These are phyloP conservation scores for Crotalus viridis DNA, from an alignment of 2,113 vertebrate genomes.

Conservation along the genomic window DNA sequence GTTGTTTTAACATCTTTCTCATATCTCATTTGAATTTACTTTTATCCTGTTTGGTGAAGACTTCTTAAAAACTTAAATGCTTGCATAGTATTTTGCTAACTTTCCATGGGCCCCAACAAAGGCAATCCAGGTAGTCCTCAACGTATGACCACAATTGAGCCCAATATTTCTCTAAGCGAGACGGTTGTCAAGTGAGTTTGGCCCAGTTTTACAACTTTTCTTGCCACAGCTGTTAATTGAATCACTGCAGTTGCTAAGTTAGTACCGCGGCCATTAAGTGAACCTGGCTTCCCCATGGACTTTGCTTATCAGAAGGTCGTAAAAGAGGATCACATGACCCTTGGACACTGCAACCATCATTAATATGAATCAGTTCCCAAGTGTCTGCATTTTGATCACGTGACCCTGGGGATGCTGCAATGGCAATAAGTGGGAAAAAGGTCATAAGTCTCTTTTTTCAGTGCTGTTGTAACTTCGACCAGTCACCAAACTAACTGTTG, in stretches of 20 bases:
- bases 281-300: not conserved
- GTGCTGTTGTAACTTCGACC: not conserved
- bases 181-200: not conserved
- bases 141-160: not conserved
- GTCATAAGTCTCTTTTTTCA: not conserved
- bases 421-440: not conserved
- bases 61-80: not conserved
- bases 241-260: not conserved
- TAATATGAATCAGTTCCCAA: not conserved
- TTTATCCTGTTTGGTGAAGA: not conserved
- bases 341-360: not conserved
- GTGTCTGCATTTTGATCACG: not conserved
- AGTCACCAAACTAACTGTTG: rapidly evolving
- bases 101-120: not conserved
- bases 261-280: not conserved
- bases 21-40: too few relatives aligned
- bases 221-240: not conserved
- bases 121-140: not conserved
- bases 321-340: not conserved
- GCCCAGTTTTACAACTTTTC: not conserved
- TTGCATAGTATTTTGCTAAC: not conserved
- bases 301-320: too few relatives aligned
- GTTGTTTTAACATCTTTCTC: too few relatives aligned
- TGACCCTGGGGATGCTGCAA: not conserved
- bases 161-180: not conserved